Base-by-base conservation (phyloP, 2,797 vertebrate species). In the Thamnophis elegans region DNA sequence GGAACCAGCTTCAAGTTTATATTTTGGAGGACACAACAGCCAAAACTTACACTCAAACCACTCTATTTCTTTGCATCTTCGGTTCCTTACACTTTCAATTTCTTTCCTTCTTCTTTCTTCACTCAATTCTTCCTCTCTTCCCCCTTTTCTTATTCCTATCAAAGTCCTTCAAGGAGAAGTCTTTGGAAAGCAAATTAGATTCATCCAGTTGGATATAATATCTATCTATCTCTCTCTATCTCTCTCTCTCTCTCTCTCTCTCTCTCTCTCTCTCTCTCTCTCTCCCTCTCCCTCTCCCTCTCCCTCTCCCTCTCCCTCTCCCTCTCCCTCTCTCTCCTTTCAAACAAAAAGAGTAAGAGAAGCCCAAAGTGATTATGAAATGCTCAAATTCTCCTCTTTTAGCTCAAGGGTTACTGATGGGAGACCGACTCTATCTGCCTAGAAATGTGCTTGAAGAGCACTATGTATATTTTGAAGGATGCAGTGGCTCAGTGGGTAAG, bases 1-100 rank as follows among this genome's bases (percentile, higher is more conserved):
- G 60, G 36, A 95, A 90, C 11, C 85, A 92, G 42, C 91, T 93
- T 85, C n/a, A 14, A 55, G 18, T 56, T 54, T n/a, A 65, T 58
- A 32, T 87, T 22, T 32, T 32, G 55, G 86, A 58, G 7, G n/a
- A 58, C 32, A 22, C 54, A 56, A 11, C 55, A 87, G n/a, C 10
- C 3, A 56, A 32, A 55, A 22, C n/a, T 22, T 32, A n/a, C 1
- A 87, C 3, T n/a, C 86, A 56, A 56, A 56, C 18, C n/a, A 36
- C 55, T 42, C 11, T 87, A 87, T 58, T 87, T 58, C 16, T 58
- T 58, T 55, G n/a, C 55, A 32, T 12, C 16, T 58, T 55, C 5
- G 58, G 11, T 42, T 32, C 8, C 32, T 58, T 22, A 54, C 14
- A 32, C 3, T 55, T 55, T n/a, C 28, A 4, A 9, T 55, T 22